Evolutionary conservation across 2,888 invertebrate genomes (phyloP).

Genomic region (Villa cingulata): DNA sequence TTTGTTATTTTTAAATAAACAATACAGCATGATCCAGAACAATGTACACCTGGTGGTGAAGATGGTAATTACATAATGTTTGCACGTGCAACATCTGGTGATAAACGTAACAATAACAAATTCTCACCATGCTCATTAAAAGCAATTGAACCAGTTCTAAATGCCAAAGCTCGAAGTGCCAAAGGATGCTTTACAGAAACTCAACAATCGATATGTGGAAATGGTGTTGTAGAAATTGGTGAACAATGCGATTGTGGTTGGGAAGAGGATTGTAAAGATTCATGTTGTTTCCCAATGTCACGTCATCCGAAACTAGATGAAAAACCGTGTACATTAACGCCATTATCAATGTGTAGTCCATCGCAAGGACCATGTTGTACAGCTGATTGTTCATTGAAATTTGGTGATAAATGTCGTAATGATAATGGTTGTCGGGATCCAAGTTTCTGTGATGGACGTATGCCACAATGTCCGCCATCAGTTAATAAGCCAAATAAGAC

Average conservation of each 20-base stretch:
- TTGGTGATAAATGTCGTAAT: conserved; percentile 78
- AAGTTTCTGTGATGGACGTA: conserved; percentile 79
- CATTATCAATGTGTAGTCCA: conserved; percentile 38
- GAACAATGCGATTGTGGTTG: conserved; percentile 99
- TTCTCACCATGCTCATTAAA: conserved; percentile 90
- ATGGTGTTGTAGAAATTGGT: conserved; percentile 91
- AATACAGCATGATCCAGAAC: conserved; percentile 80
- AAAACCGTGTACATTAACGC: conserved; percentile 75
- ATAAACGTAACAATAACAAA: conserved; percentile 93
- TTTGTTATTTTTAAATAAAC: not conserved
- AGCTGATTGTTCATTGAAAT: conserved; percentile 66
- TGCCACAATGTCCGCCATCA: conserved; percentile 84
- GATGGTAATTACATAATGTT: conserved; percentile 99
- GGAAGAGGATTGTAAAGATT: conserved; percentile 90
- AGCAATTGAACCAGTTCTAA: conserved; percentile 83
- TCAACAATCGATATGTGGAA: conserved; percentile 91
- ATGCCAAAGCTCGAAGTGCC: conserved; percentile 75
- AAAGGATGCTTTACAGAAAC: conserved; percentile 92
- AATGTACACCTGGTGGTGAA: conserved; percentile 86
- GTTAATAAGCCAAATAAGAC: conserved; percentile 87
- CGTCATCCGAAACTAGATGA: conserved; percentile 62
- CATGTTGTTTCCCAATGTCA: conserved; percentile 85
- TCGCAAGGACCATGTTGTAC: conserved; percentile 90
- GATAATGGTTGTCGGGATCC: conserved; percentile 90
- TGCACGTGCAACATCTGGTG: conserved; percentile 94